Conservation (phyloP, 2,797 vertebrate genomes). For the Ciconia nigra region DNA sequence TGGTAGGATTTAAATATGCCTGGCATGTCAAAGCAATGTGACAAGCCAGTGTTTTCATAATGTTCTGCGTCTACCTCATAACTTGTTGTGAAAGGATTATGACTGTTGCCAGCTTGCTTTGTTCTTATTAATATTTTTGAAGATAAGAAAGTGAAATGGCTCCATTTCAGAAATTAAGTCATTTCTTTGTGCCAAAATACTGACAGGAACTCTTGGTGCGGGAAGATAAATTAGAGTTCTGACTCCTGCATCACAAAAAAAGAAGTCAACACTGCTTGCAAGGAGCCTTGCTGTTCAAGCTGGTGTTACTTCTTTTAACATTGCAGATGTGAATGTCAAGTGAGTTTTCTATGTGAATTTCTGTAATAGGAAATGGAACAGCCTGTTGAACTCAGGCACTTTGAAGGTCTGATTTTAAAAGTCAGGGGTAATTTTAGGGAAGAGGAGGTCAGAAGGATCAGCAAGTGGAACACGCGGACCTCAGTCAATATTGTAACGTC, state of each 20-base stretch:
- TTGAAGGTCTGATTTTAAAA: not conserved
- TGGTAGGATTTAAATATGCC: slow-evolving; percentile 12
- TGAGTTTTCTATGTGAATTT: not conserved
- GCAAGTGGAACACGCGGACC: not conserved
- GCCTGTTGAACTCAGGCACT: not conserved
- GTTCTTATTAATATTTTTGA: slow-evolving; percentile 21
- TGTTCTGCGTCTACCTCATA: not conserved
- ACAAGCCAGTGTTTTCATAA: slow-evolving; percentile 22
- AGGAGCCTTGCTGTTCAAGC: not conserved
- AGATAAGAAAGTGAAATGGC: slow-evolving; percentile 22
- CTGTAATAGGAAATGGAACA: not conserved
- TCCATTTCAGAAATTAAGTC: slow-evolving; percentile 39
- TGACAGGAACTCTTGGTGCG: not conserved
- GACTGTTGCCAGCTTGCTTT: slow-evolving; percentile 38
- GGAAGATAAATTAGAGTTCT: not conserved
- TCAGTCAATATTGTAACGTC: not conserved
- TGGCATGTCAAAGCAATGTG: slow-evolving; percentile 40
- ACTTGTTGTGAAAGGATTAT: slow-evolving; percentile 18
- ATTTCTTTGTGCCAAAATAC: slow-evolving; percentile 35
- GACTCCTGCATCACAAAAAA: not conserved
- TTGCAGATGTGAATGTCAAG: not conserved
- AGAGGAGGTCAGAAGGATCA: not conserved
- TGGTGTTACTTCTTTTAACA: not conserved
- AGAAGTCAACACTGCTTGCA: not conserved
- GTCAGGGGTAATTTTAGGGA: not conserved